Base-by-base conservation (phyloP, 2,888 invertebrate species). In the Cheilosia urbana region DNA sequence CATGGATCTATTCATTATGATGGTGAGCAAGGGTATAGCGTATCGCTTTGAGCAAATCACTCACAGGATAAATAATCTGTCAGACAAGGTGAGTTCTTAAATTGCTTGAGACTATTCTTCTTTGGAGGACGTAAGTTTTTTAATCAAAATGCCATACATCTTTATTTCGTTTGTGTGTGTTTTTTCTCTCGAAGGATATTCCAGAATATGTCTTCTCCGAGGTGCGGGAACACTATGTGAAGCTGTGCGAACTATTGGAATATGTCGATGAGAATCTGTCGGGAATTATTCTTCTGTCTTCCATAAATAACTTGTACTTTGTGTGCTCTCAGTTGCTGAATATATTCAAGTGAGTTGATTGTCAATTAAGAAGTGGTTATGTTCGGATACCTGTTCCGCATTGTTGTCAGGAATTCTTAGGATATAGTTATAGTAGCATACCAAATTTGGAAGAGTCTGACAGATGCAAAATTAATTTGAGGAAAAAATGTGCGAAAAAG, bases 301-400 rank as follows among this genome's bases (percentile, higher is more conserved):
- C 95, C 88, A 92, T 94, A 21, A 96, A 95, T 88, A 96, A 96
- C 90, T 93, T 96, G 53, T 96, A 95, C 90, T 96, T 96, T 90
- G 95, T 96, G 82, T 96, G 96, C 89, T 93, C 95, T 72, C 96
- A 96, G 89, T 92, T 96, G 37, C 95, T 95, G 87, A 93, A 95
- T 89, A 89, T 91, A 60, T 92, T 92, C 87, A 91, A 91, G 92
- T 92, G 77, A 90, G 90, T 37, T 89, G 6, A n/a, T 24, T 37
- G 58, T 80, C 49, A 27, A 40, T 34, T 71, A 7, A 27, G 6
- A 1, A 1, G 7, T n/a, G 15, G 6, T 45, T 0, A 13, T 13
- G 13, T 13, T 13, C 11, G 11, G 3, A 4, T 13, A 13, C 13
- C 13, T 9, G 11, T 37, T 37, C 13, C 13, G 37, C 11, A 37